Percentiles rank a stretch among this genome's conserved stretches.
Evolutionary conservation across 2,113 vertebrate species (phyloP).

Genomic region (Misgurnus mizolepis): DNA sequence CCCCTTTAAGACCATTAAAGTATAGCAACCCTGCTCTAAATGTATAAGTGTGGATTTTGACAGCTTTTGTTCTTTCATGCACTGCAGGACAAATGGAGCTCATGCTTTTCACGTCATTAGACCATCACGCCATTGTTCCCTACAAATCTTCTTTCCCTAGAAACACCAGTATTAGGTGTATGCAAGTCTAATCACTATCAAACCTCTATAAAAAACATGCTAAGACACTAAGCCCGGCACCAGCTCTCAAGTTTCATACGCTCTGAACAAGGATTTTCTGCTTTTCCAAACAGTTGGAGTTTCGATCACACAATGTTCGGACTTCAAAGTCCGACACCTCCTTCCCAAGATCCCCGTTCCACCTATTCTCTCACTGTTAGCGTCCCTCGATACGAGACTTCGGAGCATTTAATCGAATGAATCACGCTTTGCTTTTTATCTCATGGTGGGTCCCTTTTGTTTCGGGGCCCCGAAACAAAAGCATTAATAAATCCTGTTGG

Average conservation of each 20-base stretch:
- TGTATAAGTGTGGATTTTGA: slow-evolving; percentile 8
- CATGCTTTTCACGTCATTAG: background rate
- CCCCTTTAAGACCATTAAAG: background rate
- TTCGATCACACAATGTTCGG: slow-evolving; percentile 66
- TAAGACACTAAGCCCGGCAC: slow-evolving; percentile 62
- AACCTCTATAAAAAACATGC: slow-evolving; percentile 61
- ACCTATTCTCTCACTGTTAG: slow-evolving; percentile 53
- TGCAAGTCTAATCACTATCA: slow-evolving; percentile 75
- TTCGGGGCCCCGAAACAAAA: slow-evolving; percentile 75
- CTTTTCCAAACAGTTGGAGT: slow-evolving; percentile 57
- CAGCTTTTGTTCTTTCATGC: slow-evolving; percentile 15
- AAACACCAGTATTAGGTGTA: slow-evolving; percentile 64
- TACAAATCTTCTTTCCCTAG: slow-evolving; percentile 68
- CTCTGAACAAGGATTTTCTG: slow-evolving; percentile 54
- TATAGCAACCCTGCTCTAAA: slow-evolving; percentile 2
- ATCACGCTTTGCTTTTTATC: slow-evolving; percentile 75
- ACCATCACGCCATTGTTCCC: slow-evolving; percentile 14
- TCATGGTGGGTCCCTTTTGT: slow-evolving; percentile 67
- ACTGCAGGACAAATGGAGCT: background rate
- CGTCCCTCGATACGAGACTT: slow-evolving; percentile 53
- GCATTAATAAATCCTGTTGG: slow-evolving; percentile 79
- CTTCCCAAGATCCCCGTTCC: slow-evolving; percentile 60
- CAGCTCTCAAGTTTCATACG: slow-evolving; percentile 64
- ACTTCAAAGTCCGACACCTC: slow-evolving; percentile 80
- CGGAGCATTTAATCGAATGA: slow-evolving; percentile 61